Percentiles rank a stretch among this genome's conserved stretches.
Evolutionary conservation across 2,113 vertebrate genomes (phyloP).

Genomic region (Dipodomys merriami): DNA sequence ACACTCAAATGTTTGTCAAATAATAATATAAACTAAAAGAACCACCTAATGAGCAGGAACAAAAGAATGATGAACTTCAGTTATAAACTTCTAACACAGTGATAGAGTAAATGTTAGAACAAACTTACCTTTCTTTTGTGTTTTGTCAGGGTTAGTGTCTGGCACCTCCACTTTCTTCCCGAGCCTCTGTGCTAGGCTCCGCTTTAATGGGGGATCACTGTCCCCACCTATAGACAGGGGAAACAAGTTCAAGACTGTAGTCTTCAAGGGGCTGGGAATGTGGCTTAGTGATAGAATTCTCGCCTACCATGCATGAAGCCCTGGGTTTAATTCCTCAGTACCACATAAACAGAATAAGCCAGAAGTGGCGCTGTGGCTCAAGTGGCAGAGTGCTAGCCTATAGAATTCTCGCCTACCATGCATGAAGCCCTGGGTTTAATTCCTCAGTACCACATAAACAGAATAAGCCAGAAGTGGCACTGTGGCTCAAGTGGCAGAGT

Average conservation of each 20-base stretch:
- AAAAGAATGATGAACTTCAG: background rate
- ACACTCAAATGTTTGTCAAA: constrained; percentile 2
- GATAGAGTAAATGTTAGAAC: background rate
- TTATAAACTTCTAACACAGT: background rate
- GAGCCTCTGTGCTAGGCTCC: constrained; percentile 91
- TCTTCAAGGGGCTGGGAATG: background rate
- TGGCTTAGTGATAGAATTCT: too few species aligned
- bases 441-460: too few species aligned
- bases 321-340: too few species aligned
- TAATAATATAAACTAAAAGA: background rate
- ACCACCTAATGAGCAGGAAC: background rate
- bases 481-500: too few species aligned
- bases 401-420: too few species aligned
- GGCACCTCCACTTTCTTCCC: constrained; percentile 87
- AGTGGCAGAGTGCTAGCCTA: too few species aligned
- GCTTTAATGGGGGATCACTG: constrained; percentile 83
- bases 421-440: too few species aligned
- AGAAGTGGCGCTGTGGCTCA: too few species aligned
- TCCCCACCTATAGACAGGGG: constrained; percentile 61
- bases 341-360: too few species aligned
- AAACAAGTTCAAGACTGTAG: constrained; percentile 28
- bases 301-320: too few species aligned
- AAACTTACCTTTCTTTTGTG: constrained; percentile 90
- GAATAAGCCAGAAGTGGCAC: too few species aligned
- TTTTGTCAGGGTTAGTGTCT: constrained; percentile 72